phyloP scores from a whole-genome alignment of 2,888 invertebrate genomes.

The Orthonychiurus folsomi region DNA sequence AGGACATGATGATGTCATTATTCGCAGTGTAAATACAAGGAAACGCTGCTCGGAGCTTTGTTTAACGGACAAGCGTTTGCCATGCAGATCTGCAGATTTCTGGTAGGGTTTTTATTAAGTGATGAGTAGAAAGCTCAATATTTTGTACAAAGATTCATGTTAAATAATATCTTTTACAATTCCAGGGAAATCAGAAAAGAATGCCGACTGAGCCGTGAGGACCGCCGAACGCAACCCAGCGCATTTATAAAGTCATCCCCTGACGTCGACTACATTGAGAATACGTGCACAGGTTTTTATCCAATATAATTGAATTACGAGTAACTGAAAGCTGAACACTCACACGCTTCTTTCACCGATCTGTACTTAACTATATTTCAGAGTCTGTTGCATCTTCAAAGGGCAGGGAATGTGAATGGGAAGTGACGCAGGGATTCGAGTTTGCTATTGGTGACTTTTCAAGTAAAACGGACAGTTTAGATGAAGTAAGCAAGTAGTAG shows the following conservation, averaged over 20 bases:
- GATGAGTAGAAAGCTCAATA: no score
- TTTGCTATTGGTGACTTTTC: conserved; percentile 37
- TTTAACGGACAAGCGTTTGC: conserved; percentile 41
- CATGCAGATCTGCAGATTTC: conserved; percentile 41
- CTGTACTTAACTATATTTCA: conserved; percentile 13
- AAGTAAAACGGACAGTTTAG: conserved; percentile 30
- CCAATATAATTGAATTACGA: conserved; percentile 1
- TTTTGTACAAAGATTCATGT: neutral
- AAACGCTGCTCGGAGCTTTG: conserved; percentile 42
- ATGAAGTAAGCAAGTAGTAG: conserved; percentile 26
- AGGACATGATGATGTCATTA: conserved; percentile 42
- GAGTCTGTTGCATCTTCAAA: conserved; percentile 29
- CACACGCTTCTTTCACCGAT: neutral
- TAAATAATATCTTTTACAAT: neutral
- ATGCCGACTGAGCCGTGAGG: conserved; percentile 63
- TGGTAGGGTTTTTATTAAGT: no score
- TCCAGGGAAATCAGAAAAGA: conserved; percentile 43
- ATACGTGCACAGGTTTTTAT: conserved; percentile 54
- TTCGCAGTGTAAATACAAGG: conserved; percentile 40
- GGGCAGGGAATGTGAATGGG: conserved; percentile 39
- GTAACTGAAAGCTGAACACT: neutral
- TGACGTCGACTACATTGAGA: conserved; percentile 73
- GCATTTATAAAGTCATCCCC: conserved; percentile 54
- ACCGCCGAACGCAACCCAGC: conserved; percentile 65
- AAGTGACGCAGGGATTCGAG: conserved; percentile 35